phyloP scores from a whole-genome alignment of 2,888 invertebrate genomes.

The Nemoura dubitans region DNA sequence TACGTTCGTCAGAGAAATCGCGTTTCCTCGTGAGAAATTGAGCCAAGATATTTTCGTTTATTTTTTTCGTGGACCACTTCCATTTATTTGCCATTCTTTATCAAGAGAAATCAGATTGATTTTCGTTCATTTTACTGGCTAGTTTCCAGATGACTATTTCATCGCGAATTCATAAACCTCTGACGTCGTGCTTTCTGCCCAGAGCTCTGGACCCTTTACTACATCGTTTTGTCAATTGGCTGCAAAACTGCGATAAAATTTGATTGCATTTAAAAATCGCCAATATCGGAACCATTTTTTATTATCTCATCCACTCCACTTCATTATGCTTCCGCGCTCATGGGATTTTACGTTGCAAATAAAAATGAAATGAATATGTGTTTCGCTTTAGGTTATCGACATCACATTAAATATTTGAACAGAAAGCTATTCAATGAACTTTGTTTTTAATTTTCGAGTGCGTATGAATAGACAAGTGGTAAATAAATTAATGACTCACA shows the following conservation, averaged over 20 bases:
- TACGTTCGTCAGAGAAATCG: neutral
- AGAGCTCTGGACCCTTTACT: neutral
- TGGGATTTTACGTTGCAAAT: neutral
- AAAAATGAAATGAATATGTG: neutral
- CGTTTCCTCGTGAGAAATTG: neutral
- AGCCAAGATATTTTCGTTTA: neutral
- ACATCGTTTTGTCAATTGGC: neutral
- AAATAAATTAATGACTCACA: neutral
- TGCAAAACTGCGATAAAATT: neutral
- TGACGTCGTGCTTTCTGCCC: neutral
- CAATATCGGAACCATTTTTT: neutral
- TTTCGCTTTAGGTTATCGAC: neutral
- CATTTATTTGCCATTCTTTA: neutral
- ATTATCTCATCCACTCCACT: neutral
- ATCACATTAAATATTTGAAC: neutral
- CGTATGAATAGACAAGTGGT: conserved; percentile 3
- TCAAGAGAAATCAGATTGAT: conserved; percentile 4
- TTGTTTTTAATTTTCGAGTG: neutral
- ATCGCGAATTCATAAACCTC: neutral
- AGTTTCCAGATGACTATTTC: neutral
- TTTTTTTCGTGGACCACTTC: neutral
- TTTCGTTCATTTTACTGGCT: neutral
- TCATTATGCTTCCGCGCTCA: neutral
- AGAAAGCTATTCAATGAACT: neutral
- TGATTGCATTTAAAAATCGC: neutral